Base-by-base conservation (phyloP, 2,113 vertebrate genomes). In the Neodon shergylaensis region DNA sequence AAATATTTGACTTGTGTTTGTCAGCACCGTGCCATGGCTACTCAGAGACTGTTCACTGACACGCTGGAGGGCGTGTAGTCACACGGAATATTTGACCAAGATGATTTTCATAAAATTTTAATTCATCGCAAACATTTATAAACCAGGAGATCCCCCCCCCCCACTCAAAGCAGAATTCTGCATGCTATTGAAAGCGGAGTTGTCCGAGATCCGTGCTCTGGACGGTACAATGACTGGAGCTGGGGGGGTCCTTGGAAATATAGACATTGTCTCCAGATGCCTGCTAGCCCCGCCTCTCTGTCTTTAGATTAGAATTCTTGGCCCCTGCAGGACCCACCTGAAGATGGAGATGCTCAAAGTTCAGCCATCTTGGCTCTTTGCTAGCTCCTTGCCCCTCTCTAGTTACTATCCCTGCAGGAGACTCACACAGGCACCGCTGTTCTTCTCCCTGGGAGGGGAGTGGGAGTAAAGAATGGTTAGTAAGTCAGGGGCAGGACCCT, bases 281-380 rank as follows among this genome's bases (percentile, higher is more conserved):
- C 22, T 76, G 26, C 24, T 3, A 16, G 12, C 73, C 4, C 11
- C 26, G 1, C 10, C 0, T 19, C 0, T 0, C 47, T 5, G 1
- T 39, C 47, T 14, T 73, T 19, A 16, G 2, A 0, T 36, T 44
- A 11, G 24, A 1, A 36, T 22, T 88, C 44, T 17, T 84, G 47
- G 33, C 22, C 28, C 17, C 9, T 11, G 0, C 11, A 21, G 33
- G 52, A 39, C 49, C 28, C 24, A 12, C 10, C 0, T 0, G 0
- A 84, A 47, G n/a, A 65, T 28, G 2, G 24, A 13, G 68, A 11
- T 22, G 28, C 47, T 72, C 24, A 10, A 42, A 42, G 39, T 31
- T 36, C 13, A 63, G 1, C 19, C 22, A 5, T 10, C 9, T 0
- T 39, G 33, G n/a, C 31, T 72, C 36, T 2, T 2, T 21, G 31